phyloP scores from a whole-genome alignment of 2,888 invertebrate genomes.

The Drosophila kuntzei region DNA sequence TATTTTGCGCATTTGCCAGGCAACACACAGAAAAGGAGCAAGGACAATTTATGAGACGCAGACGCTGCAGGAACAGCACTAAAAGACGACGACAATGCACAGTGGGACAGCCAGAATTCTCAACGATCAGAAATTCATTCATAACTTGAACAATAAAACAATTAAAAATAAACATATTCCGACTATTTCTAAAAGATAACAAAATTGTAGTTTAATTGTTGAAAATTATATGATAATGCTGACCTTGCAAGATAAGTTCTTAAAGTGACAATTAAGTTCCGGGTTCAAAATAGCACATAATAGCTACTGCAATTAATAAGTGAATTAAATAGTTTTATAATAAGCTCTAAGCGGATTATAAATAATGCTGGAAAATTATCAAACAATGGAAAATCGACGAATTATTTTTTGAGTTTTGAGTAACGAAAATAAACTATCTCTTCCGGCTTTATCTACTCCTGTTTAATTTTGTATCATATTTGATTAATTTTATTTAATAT shows the following conservation, averaged over 20 bases:
- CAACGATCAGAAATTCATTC: background rate
- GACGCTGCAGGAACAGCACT: conserved; percentile 43
- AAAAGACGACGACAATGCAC: conserved; percentile 26
- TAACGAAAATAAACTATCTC: background rate
- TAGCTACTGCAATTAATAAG: background rate
- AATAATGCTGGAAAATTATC: background rate
- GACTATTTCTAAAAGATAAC: background rate
- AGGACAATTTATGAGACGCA: conserved; percentile 72
- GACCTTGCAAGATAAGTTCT: background rate
- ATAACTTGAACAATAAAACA: background rate
- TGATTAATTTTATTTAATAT: background rate
- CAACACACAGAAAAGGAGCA: conserved; percentile 31
- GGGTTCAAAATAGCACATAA: background rate
- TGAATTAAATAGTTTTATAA: background rate
- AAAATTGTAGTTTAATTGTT: conserved; percentile 2
- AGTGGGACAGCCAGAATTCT: conserved; percentile 19
- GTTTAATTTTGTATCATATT: background rate
- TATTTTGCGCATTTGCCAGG: conserved; percentile 58
- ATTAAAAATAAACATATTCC: too few relatives aligned
- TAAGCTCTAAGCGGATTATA: background rate
- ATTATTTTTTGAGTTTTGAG: background rate
- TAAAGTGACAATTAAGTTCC: background rate
- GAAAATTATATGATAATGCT: conserved; percentile 3
- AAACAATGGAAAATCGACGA: background rate
- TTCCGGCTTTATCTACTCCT: background rate